phyloP scores from a whole-genome alignment of 2,797 vertebrate genomes.

The Emys orbicularis region DNA sequence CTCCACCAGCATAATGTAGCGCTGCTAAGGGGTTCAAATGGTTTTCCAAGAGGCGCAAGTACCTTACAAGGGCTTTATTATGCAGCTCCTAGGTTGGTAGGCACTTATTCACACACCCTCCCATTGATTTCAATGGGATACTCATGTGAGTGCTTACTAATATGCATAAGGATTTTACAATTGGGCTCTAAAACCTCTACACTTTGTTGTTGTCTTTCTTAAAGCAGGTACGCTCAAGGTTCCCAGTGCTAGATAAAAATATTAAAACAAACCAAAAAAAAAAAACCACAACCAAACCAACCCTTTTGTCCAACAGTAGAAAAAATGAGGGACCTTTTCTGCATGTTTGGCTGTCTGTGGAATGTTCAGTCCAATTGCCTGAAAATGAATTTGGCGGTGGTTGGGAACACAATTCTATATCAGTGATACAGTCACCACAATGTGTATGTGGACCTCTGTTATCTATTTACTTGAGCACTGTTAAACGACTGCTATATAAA shows the following conservation, averaged over 20 bases:
- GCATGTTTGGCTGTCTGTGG: neutral
- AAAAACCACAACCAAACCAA: neutral
- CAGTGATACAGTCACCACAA: neutral
- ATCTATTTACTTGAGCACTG: neutral
- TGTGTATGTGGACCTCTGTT: neutral
- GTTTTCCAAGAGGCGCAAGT: rapidly evolving
- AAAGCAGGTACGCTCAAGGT: neutral
- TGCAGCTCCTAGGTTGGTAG: neutral
- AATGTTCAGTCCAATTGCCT: neutral
- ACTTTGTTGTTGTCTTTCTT: neutral
- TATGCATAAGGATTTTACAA: rapidly evolving
- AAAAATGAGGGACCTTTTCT: neutral
- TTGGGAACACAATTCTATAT: rapidly evolving
- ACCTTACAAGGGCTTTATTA: neutral
- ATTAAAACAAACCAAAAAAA: neutral
- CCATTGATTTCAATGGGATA: neutral
- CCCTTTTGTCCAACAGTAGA: neutral
- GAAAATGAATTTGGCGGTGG: neutral
- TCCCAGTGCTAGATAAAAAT: neutral
- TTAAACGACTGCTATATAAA: neutral
- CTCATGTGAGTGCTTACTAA: neutral
- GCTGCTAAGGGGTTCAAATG: neutral
- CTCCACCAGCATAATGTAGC: neutral
- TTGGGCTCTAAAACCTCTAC: neutral
- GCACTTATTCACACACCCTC: neutral